Evolutionary conservation across 2,797 vertebrate species (phyloP), one percentile per base, ranked within the genome.

Genomic region (Scolopax rusticola): DNA sequence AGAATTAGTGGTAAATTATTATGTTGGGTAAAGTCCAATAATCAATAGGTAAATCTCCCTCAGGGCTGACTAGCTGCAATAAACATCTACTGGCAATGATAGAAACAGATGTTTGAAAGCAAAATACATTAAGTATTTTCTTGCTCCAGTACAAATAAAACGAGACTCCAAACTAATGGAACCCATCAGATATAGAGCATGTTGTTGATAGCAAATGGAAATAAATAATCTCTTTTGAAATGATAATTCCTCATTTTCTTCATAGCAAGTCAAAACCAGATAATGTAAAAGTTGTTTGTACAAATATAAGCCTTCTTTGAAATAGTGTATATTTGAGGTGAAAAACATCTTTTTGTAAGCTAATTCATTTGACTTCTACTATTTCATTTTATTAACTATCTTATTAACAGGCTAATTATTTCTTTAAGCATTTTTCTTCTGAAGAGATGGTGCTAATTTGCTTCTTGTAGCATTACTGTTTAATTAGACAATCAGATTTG

Each of bases 401-500:
- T 80, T 87, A 53, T 80, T 90, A 95, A 90, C 10, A 61, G 59
- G 87, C 83, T 65, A 86, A 73, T 95, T 87, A 85, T 92, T 95
- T 83, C 75, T 94, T 89, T 64, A 68, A 75, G 32, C 7, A 54
- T 12, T 84, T 81, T 95, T 95, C 65, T 69, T 95, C 53, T 81
- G 68, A 95, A 89, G 77, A 94, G 36, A 17, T 94, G n/a, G 56
- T 89, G 69, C 11, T 71, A 87, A 84, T 97, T 96, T 92, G 41
- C 65, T 89, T 97, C 71, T 86, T 90, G 33, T 32, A 93, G 41
- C 38, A 61, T 48, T 87, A 79, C 33, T 60, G 53, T 89, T 89
- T 91, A 95, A 94, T 97, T 96, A 97, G 82, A 45, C 83, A 91
- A 43, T 95, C 64, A 60, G 57, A 54, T 82, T 65, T 69, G 30